These are phyloP conservation scores for Uloborus diversus DNA, from an alignment of 1,140 invertebrate genomes.

Conservation along the genomic window DNA sequence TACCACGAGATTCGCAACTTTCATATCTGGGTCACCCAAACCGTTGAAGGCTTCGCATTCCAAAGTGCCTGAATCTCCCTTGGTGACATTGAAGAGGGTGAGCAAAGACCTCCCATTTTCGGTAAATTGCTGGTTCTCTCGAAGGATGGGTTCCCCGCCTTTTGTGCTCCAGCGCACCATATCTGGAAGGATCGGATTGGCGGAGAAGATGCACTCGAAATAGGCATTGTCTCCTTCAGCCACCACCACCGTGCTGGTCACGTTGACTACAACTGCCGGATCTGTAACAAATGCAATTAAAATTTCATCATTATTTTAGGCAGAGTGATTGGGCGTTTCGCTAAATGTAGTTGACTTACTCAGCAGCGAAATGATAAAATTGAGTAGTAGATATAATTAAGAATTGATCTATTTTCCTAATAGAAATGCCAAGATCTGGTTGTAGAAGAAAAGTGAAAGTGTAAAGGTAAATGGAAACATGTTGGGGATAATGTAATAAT, in stretches of 20 bases:
- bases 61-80: slow-evolving; percentile 88
- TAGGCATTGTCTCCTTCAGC: slow-evolving; percentile 82
- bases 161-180: slow-evolving; percentile 87
- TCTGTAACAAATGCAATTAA: slow-evolving; percentile 75
- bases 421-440: too few species aligned
- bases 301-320: too few species aligned
- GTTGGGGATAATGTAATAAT: too few species aligned
- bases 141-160: slow-evolving; percentile 70
- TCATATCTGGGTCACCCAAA: slow-evolving; percentile 77
- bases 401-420: too few species aligned
- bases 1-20: slow-evolving; percentile 75
- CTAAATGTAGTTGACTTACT: too few species aligned
- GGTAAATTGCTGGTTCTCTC: slow-evolving; percentile 75
- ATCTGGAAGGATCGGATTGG: slow-evolving; percentile 83
- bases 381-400: too few species aligned
- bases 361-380: too few species aligned
- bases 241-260: slow-evolving; percentile 78
- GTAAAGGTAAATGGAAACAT: too few species aligned
- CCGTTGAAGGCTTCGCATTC: slow-evolving; percentile 91
- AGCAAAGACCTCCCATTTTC: slow-evolving; percentile 77
- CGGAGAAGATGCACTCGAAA: slow-evolving; percentile 86
- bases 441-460: too few species aligned
- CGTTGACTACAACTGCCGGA: slow-evolving; percentile 80
- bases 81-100: slow-evolving; percentile 77
- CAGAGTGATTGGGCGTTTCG: background rate